These are phyloP conservation scores for Spilosoma lubricipeda DNA, from an alignment of 2,888 invertebrate genomes.

Conservation along the genomic window DNA sequence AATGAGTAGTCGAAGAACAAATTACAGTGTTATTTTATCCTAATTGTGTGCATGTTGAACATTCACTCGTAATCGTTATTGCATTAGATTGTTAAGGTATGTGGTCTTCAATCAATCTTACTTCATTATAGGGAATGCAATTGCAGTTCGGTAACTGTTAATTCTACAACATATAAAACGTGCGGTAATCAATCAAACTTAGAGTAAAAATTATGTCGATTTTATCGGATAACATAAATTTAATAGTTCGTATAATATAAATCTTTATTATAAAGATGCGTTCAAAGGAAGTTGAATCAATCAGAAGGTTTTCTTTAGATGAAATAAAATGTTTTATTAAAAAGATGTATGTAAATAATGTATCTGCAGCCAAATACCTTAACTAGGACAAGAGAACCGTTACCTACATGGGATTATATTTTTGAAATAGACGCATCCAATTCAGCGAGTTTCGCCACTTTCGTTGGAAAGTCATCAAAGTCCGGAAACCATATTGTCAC, in stretches of 20 bases:
- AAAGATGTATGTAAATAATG: no score
- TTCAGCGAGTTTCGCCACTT: constrained; percentile 71
- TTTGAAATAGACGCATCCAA: no score
- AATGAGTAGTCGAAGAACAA: constrained; percentile 15
- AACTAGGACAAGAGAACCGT: neutral
- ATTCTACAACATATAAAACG: neutral
- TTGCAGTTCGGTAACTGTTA: neutral
- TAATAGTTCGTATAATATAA: no score
- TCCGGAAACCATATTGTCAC: constrained; percentile 69
- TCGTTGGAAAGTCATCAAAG: constrained; percentile 77
- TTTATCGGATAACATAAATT: no score
- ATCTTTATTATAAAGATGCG: neutral
- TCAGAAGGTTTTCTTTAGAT: neutral
- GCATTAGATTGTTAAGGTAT: constrained; percentile 33
- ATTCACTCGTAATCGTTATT: constrained; percentile 26
- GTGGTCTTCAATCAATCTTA: constrained; percentile 19
- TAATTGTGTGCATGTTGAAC: constrained; percentile 26
- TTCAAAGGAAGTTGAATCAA: neutral
- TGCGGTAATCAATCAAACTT: neutral
- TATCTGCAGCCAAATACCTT: neutral
- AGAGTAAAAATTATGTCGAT: neutral
- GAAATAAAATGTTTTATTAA: neutral
- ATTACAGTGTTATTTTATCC: constrained; percentile 22
- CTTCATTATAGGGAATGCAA: neutral
- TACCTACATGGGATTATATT: no score